Evolutionary conservation across 1,140 invertebrate genomes (phyloP), one percentile per base, ranked within the genome.

Genomic region (Metaphire vulgaris): DNA sequence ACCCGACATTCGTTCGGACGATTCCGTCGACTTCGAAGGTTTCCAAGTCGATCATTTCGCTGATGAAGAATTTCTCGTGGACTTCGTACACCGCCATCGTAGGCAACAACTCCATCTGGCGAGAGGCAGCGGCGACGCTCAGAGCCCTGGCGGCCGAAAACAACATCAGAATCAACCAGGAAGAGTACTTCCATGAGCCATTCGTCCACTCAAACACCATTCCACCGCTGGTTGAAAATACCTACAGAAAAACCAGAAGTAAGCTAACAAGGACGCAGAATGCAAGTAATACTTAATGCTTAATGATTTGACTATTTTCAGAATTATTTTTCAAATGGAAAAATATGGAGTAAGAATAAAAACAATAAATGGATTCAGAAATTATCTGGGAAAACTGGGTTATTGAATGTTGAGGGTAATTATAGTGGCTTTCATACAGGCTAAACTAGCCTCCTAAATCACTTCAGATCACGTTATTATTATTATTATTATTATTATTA

Each of bases 11-110:
- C 87, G 93, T 94, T 15, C 89, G 95, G 83, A 95, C 95, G n/a
- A 93, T 96, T 85, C 95, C 95, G 21, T 93, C 94, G 26, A 92
- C 96, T 81, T 93, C 91, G 67, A 94, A 94, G 91, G 93, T 97
- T 32, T 94, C 93, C 56, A 96, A 97, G 87, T 97, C 94, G 31
- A 91, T 98, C 74, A 91, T 96, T 82, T 90, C 95, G 0, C 86
- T 98, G 71, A 85, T 98, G 76, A 88, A 90, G 32, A 92, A 97
- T 86, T 96, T 94, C 86, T 90, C 91, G 79, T 98, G 96, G 96
- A 90, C 91, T 74, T 94, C 94, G 83, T 97, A 97, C 86, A 91
- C 92, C 28, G 93, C 98, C 74, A 89, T 98, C n/a, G 92, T 92
- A 76, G 94, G 96, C 82, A 90, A 91, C 75, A 86, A 89, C 0